Evolutionary conservation across 2,888 invertebrate genomes (phyloP), one percentile per base, ranked within the genome.

Genomic region (Xestia xanthographa): DNA sequence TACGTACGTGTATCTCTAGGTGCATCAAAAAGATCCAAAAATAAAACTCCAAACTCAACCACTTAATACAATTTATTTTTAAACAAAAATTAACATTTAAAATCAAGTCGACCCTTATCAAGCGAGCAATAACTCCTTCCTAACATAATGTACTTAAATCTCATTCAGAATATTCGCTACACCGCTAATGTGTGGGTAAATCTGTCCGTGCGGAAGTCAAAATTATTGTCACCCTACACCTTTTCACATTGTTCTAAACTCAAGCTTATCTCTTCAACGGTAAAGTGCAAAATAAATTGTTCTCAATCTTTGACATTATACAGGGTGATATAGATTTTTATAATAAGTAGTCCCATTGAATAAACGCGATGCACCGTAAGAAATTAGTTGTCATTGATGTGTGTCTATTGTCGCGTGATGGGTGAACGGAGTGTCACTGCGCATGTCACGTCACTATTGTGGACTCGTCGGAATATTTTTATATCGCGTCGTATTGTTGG

Each of bases 311-410:
- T 70, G 43, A 62, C 58, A 70, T 70, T 77, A 83, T 84, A 82
- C 80, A 87, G 87, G 70, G 74, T 86, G 88, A 88, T 90, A 88
- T 85, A 82, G 74, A 80, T 84, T 89, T 88, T 87, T 87, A 83
- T 86, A 86, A 84, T 79, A 85, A 88, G 85, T 88, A 90, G 90
- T 90, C 87, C 89, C 86, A 91, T 92, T 91, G 92, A 93, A 94
- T 92, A 90, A 93, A 93, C 91, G 94, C 93, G 94, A 91, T 92
- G 93, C 88, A 94, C 94, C 95, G 95, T 95, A 95, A 94, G 95
- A 93, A 96, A 96, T 96, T 96, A 96, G 95, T 91, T 91, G 90
- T 92, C 94, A 95, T 95, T 96, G 94, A 95, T 93, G 92, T 92
- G 92, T 86, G 80, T 80, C 84, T 87, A 92, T 94, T 94, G 93